These are phyloP conservation scores for Lampropteryx suffumata DNA, from an alignment of 2,888 invertebrate genomes.

Conservation along the genomic window DNA sequence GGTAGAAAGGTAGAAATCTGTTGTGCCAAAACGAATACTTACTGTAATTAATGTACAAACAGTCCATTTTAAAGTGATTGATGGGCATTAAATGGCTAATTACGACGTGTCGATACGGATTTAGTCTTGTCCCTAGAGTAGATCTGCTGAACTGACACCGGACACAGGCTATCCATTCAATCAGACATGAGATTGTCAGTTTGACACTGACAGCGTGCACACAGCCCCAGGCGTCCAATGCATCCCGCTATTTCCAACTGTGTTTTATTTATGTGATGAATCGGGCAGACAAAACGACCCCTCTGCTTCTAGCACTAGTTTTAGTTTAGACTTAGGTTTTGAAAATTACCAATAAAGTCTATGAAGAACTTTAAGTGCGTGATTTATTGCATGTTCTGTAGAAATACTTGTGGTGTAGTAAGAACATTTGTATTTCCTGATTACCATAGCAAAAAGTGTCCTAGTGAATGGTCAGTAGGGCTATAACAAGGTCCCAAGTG, in stretches of 20 bases:
- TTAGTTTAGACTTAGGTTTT: too few species aligned
- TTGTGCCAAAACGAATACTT: too few species aligned
- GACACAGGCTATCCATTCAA: constrained; percentile 60
- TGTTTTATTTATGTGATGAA: constrained; percentile 22
- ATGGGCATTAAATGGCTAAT: constrained; percentile 41
- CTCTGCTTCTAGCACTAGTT: background rate
- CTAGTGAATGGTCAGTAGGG: too few species aligned
- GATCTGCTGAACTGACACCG: constrained; percentile 49
- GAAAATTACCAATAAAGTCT: too few species aligned
- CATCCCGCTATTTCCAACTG: constrained; percentile 20
- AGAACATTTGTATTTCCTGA: too few species aligned
- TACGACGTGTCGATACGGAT: constrained; percentile 47
- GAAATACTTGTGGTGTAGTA: too few species aligned
- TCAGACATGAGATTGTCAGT: constrained; percentile 50
- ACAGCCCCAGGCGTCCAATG: constrained; percentile 35
- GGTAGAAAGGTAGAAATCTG: too few species aligned
- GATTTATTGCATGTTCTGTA: too few species aligned
- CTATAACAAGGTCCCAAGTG: too few species aligned
- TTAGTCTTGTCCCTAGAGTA: constrained; percentile 52
- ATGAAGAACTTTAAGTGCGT: too few species aligned
- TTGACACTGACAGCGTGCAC: constrained; percentile 56
- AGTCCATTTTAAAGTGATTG: constrained; percentile 8
- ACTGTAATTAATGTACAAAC: too few species aligned
- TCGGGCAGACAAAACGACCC: background rate
- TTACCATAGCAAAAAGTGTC: too few species aligned